phyloP scores from a whole-genome alignment of 1,140 invertebrate genomes.

The Ceratosolen solmsi region DNA sequence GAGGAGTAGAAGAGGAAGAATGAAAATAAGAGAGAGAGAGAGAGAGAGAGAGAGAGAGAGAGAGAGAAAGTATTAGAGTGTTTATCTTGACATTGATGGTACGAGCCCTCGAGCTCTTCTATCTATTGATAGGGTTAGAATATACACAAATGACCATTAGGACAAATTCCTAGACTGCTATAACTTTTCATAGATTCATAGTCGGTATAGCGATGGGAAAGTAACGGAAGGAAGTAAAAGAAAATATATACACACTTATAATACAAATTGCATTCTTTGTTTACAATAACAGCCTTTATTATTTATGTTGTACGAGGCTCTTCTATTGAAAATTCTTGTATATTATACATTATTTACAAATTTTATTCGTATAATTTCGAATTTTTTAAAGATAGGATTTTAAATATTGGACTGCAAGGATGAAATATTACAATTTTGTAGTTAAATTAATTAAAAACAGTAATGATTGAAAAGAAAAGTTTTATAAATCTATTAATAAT shows the following conservation, averaged over 20 bases:
- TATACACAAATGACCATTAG: constrained; percentile 70
- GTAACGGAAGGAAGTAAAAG: constrained; percentile 50
- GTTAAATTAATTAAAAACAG: no score
- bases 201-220: constrained; percentile 57
- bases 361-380: no score
- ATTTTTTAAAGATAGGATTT: no score
- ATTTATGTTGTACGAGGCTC: constrained; percentile 32
- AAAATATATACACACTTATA: constrained; percentile 55
- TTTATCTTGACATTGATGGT: constrained; percentile 36
- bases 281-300: constrained; percentile 33
- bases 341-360: no score
- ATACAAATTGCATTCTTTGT: constrained; percentile 55
- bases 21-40: no score
- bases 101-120: no score
- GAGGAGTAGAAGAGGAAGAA: neutral
- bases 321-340: no score
- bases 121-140: constrained; percentile 58
- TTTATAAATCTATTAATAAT: no score
- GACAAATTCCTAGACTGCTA: constrained; percentile 67
- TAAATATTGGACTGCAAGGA: no score
- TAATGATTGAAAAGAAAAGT: no score
- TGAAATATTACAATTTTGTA: no score
- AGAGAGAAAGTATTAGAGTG: constrained; percentile 17
- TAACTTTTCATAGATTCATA: constrained; percentile 71
- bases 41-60: neutral